Percentiles rank a stretch among this genome's conserved stretches.
Evolutionary conservation across 2,797 vertebrate species (phyloP).

Genomic region (Intellagama lesueurii): DNA sequence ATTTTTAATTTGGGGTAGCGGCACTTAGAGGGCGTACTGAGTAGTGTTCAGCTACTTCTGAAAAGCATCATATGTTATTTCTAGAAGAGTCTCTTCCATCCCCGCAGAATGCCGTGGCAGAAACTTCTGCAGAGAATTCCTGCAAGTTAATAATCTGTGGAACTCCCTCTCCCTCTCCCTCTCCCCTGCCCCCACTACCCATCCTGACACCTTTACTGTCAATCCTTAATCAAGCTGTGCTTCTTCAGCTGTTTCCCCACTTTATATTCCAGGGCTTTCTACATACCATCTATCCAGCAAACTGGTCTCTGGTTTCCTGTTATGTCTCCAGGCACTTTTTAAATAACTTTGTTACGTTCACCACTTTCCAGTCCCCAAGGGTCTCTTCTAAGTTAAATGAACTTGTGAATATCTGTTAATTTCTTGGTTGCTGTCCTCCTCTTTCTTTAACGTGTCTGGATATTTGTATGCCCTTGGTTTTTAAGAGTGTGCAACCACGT

Average conservation of each 20-base stretch:
- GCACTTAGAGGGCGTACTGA: not conserved
- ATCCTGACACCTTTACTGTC: slow-evolving; percentile 38
- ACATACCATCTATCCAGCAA: slow-evolving; percentile 61
- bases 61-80: slow-evolving; percentile 36
- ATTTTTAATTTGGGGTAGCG: not conserved
- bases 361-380: slow-evolving; percentile 68
- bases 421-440: slow-evolving; percentile 60
- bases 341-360: slow-evolving; percentile 67
- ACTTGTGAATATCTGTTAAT: slow-evolving; percentile 71
- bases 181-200: not conserved
- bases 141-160: slow-evolving; percentile 51
- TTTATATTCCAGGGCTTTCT: slow-evolving; percentile 71
- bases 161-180: not conserved
- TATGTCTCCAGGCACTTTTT: slow-evolving; percentile 70
- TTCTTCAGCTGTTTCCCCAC: slow-evolving; percentile 64
- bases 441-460: slow-evolving; percentile 55
- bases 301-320: slow-evolving; percentile 69
- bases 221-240: slow-evolving; percentile 74
- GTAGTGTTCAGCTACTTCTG: slow-evolving; percentile 31
- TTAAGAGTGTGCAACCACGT: slow-evolving; percentile 56
- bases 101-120: slow-evolving; percentile 16
- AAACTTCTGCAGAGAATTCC: slow-evolving; percentile 57
- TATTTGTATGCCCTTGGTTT: slow-evolving; percentile 58
- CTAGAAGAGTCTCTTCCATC: slow-evolving; percentile 43
- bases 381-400: slow-evolving; percentile 72